Percentiles rank a stretch among this genome's conserved stretches.
These are phyloP conservation scores for Drosophila histrio DNA, from an alignment of 2,888 invertebrate species.

Conservation along the genomic window DNA sequence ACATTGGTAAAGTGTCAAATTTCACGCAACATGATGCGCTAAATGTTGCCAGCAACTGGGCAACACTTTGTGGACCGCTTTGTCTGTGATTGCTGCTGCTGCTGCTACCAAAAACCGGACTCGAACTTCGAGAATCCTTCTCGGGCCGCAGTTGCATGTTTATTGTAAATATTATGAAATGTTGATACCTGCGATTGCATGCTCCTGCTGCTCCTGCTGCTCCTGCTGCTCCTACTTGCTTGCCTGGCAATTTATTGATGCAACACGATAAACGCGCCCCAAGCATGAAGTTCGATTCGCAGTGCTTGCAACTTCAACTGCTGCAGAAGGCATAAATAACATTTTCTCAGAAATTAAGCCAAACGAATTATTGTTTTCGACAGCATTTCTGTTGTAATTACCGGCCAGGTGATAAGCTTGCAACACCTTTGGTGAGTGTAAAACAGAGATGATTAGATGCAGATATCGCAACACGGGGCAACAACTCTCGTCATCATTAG, in stretches of 20 bases:
- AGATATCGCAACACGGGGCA: constrained; percentile 30
- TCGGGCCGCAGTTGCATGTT: constrained; percentile 76
- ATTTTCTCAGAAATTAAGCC: constrained; percentile 73
- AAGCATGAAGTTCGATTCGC: constrained; percentile 55
- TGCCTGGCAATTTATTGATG: constrained; percentile 71
- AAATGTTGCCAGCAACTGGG: constrained; percentile 75
- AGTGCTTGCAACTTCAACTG: constrained; percentile 16
- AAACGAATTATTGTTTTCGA: constrained; percentile 75
- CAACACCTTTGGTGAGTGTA: constrained; percentile 61
- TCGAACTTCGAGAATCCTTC: constrained; percentile 32
- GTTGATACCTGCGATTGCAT: constrained; percentile 70
- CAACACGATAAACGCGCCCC: constrained; percentile 72
- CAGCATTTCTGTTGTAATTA: constrained; percentile 74
- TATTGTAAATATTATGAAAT: constrained; percentile 82
- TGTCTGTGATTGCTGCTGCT: constrained; percentile 40
- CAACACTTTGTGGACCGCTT: constrained; percentile 46
- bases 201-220: constrained; percentile 29
- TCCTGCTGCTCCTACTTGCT: constrained; percentile 20
- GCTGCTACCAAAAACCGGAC: constrained; percentile 20
- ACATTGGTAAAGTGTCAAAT: constrained; percentile 76
- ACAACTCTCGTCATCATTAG: constrained; percentile 60
- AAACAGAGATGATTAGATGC: constrained; percentile 55
- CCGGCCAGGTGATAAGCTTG: constrained; percentile 54
- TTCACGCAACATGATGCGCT: constrained; percentile 80
- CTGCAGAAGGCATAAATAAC: constrained; percentile 64